These are phyloP conservation scores for Podarcis raffonei DNA, from an alignment of 2,113 vertebrate genomes.

Conservation along the genomic window DNA sequence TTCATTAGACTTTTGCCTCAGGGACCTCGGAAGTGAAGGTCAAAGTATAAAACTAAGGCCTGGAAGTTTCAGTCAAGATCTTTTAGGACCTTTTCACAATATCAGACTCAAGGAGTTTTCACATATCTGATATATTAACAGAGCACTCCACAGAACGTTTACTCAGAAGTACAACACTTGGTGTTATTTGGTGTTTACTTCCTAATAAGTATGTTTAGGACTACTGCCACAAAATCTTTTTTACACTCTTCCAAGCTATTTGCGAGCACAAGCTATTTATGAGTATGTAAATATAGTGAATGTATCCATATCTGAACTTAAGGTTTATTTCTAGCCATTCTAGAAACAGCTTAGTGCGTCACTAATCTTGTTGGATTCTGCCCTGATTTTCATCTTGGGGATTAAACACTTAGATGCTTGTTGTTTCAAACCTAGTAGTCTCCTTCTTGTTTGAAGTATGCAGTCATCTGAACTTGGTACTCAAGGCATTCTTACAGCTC, in stretches of 20 bases:
- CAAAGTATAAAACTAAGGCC: background rate
- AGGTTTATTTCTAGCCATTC: background rate
- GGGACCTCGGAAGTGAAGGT: background rate
- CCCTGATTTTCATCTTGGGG: background rate
- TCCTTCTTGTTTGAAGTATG: background rate
- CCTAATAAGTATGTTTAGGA: background rate
- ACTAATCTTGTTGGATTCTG: background rate
- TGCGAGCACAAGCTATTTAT: background rate
- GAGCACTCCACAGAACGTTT: background rate
- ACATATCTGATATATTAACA: background rate
- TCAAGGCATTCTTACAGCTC: background rate
- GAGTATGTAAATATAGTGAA: background rate
- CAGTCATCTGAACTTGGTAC: background rate
- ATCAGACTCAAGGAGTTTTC: background rate
- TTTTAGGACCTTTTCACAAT: background rate
- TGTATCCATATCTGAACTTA: background rate
- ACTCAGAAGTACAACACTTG: background rate
- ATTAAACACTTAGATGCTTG: background rate
- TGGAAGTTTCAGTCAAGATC: background rate
- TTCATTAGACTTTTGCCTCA: constrained; percentile 15
- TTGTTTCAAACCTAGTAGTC: background rate
- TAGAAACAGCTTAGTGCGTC: background rate
- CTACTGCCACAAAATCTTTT: background rate
- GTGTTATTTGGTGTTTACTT: background rate
- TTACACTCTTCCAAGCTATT: background rate